Base-by-base conservation (phyloP, 2,113 vertebrate species). In the Benitochromis conjunctus region DNA sequence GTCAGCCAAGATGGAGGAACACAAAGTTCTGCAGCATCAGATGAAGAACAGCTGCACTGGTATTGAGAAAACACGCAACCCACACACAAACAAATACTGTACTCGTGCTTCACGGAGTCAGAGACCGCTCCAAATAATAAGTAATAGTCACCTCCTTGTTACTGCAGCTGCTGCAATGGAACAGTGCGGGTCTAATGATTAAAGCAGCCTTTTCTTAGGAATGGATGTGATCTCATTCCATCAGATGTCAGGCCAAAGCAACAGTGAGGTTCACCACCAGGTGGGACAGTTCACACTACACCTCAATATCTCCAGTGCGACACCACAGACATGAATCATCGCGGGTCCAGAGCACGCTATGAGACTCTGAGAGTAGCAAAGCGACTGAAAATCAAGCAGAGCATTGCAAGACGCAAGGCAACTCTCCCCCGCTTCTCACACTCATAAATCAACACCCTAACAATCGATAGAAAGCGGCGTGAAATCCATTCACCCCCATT, bases 1-100 rank as follows among this genome's bases (percentile, higher is more conserved):
- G 84, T 80, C 79, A 88, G 90, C 90, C 84, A 91, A 88, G 54
- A 91, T 80, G 80, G 86, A 87, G 74, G 80, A 92, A 93, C 81
- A 89, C 64, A 83, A 86, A 85, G 87, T 90, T 84, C 86, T 79
- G 57, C 6, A 36, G 79, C 5, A 5, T 58, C 53, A 82, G 81
- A 92, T 36, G 83, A 29, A 88, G 69, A 88, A 62, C 89, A 93
- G 84, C 88, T 94, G 90, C 85, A 82, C 48, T 10, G 57, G 38
- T 48, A 71, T 19, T 82, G 58, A 90, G 18, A 60, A 83, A 79
- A 58, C 21, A 46, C 7, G 36, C 11, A 6, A 12, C 10, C 34
- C 48, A 71, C 14, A 58, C 62, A 83, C n/a, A 62, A 24, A 83
- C 26, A 24, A 21, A 29, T 54, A 29, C 12, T 43, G 53, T 13